These are phyloP conservation scores for Eristalis pertinax DNA, from an alignment of 2,888 invertebrate species.

Conservation along the genomic window DNA sequence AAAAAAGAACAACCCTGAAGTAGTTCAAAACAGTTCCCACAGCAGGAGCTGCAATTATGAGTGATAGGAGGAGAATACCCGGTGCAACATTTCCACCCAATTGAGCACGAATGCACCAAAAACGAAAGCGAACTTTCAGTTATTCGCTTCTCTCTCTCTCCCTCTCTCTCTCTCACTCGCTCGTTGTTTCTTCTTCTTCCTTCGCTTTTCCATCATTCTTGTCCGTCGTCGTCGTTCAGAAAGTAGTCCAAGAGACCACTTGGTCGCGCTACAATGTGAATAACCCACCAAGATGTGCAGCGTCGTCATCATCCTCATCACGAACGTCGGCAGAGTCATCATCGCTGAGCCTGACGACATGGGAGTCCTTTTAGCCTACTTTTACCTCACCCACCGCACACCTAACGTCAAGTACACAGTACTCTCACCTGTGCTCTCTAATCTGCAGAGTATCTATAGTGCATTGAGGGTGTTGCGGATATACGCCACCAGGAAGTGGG, in stretches of 20 bases:
- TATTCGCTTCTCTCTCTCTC: conserved; percentile 44
- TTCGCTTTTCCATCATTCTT: conserved; percentile 35
- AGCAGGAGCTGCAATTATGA: conserved; percentile 31
- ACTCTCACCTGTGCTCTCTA: conserved; percentile 38
- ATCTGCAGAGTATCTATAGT: conserved; percentile 42
- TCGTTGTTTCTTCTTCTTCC: conserved; percentile 10
- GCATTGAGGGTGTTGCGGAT: conserved; percentile 35
- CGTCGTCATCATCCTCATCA: conserved; percentile 49
- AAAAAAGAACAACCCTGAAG: background rate
- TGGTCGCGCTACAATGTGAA: conserved; percentile 53
- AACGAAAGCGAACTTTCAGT: conserved; percentile 43
- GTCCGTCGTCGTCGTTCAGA: conserved; percentile 46
- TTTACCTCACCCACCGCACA: conserved; percentile 13
- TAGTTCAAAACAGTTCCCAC: conserved; percentile 43
- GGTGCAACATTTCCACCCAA: conserved; percentile 63
- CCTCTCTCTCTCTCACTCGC: background rate
- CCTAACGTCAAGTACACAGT: conserved; percentile 39
- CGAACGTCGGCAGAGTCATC: conserved; percentile 32
- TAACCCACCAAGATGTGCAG: conserved; percentile 34
- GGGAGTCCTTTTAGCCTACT: conserved; percentile 69
- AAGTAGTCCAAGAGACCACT: conserved; percentile 69
- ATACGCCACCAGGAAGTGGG: conserved; percentile 40
- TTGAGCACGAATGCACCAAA: conserved; percentile 62
- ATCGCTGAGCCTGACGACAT: conserved; percentile 34
- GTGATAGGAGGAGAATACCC: conserved; percentile 11